These are phyloP conservation scores for Rhodophaea formosa DNA, from an alignment of 2,888 invertebrate species.

Conservation along the genomic window DNA sequence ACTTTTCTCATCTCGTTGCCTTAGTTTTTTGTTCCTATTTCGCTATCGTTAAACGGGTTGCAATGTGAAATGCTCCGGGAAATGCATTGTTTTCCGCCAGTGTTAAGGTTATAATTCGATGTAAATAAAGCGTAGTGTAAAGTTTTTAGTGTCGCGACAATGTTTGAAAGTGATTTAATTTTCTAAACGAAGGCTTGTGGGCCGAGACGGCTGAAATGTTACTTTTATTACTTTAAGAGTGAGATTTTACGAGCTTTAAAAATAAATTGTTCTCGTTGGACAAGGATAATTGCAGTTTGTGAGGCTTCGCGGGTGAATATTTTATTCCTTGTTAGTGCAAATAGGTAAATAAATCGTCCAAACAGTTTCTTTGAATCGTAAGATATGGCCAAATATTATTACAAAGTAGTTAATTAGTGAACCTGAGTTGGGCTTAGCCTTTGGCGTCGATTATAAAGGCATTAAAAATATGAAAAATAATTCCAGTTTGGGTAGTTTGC, in stretches of 20 bases:
- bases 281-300: slow-evolving; percentile 59
- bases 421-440: slow-evolving; percentile 1
- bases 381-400: neutral
- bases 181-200: slow-evolving; percentile 46
- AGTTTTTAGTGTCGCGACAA: slow-evolving; percentile 64
- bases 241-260: slow-evolving; percentile 78
- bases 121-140: slow-evolving; percentile 60
- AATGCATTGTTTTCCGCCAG: slow-evolving; percentile 42
- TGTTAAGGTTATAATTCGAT: slow-evolving; percentile 50
- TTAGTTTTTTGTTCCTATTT: slow-evolving; percentile 59
- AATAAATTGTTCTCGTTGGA: slow-evolving; percentile 70
- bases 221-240: slow-evolving; percentile 75
- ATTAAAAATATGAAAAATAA: slow-evolving; percentile 42
- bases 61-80: slow-evolving; percentile 39
- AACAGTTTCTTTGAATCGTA: slow-evolving; percentile 35
- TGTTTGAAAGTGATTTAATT: slow-evolving; percentile 60
- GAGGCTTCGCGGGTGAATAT: slow-evolving; percentile 64
- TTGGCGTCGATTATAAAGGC: slow-evolving; percentile 49
- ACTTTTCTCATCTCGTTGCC: slow-evolving; percentile 77
- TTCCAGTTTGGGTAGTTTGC: slow-evolving; percentile 40
- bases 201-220: slow-evolving; percentile 71
- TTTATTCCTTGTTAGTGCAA: slow-evolving; percentile 59
- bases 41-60: slow-evolving; percentile 56
- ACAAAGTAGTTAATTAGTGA: neutral
- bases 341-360: slow-evolving; percentile 58